phyloP scores from a whole-genome alignment of 2,888 invertebrate species.

The Heliconius aoede region DNA sequence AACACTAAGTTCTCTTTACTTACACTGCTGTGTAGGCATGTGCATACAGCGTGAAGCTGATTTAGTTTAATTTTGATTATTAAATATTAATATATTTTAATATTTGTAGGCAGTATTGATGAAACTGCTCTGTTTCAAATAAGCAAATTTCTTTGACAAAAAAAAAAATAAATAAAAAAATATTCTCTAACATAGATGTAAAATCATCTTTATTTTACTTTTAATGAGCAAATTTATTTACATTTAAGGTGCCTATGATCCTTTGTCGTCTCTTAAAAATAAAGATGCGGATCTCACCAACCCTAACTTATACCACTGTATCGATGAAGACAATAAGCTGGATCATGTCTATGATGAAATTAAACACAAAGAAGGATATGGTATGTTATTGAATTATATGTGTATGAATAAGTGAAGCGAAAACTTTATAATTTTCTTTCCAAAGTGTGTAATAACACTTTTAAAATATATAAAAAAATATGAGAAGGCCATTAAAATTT shows the following conservation, averaged over 20 bases:
- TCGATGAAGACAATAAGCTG: slow-evolving; percentile 88
- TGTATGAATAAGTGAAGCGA: too few species aligned
- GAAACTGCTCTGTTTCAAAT: too few species aligned
- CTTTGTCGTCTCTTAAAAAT: slow-evolving; percentile 88
- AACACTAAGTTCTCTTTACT: too few species aligned
- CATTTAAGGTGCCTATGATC: slow-evolving; percentile 84
- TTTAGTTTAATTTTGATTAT: background rate
- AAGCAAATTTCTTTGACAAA: too few species aligned
- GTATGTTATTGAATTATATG: slow-evolving; percentile 72
- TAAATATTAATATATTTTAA: background rate
- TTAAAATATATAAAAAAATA: too few species aligned
- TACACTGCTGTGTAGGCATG: too few species aligned
- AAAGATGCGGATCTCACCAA: slow-evolving; percentile 93
- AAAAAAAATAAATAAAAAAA: too few species aligned
- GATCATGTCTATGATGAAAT: slow-evolving; percentile 96
- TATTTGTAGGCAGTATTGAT: background rate
- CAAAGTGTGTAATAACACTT: too few species aligned
- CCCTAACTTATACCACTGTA: slow-evolving; percentile 93
- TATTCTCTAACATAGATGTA: background rate
- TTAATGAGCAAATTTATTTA: background rate
- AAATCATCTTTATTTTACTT: background rate
- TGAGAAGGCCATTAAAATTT: too few species aligned
- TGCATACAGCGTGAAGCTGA: too few species aligned
- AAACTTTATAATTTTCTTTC: too few species aligned
- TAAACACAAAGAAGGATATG: slow-evolving; percentile 90